These are phyloP conservation scores for Sebastes steindachneri DNA, from an alignment of 2,797 vertebrate genomes.

Conservation along the genomic window DNA sequence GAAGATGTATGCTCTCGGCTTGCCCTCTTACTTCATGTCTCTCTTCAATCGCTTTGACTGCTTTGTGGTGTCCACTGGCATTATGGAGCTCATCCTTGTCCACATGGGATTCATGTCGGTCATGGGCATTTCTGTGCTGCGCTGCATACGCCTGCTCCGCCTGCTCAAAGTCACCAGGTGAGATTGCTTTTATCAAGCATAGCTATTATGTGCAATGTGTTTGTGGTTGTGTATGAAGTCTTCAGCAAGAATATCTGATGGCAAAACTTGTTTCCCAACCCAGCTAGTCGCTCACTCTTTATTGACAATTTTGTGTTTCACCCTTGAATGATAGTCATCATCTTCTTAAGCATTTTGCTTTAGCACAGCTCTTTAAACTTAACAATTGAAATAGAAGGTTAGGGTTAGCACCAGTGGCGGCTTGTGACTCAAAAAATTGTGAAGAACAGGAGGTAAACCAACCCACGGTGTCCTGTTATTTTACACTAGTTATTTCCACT, in stretches of 20 bases:
- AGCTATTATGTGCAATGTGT: neutral
- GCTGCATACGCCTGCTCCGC: constrained; percentile 92
- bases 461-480: too few species aligned
- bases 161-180: constrained; percentile 95
- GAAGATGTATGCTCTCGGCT: constrained; percentile 93
- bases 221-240: neutral
- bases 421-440: too few species aligned
- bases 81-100: constrained; percentile 90
- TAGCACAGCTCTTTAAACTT: neutral
- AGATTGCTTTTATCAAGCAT: neutral
- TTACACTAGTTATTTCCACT: too few species aligned
- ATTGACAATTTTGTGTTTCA: neutral
- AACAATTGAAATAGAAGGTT: neutral
- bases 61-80: constrained; percentile 91
- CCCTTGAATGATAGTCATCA: neutral
- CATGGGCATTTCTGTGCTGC: constrained; percentile 93
- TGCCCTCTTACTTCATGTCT: constrained; percentile 93
- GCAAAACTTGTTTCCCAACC: neutral
- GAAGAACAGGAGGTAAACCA: too few species aligned
- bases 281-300: neutral
- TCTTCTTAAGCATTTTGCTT: neutral
- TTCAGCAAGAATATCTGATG: neutral
- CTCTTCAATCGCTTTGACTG: constrained; percentile 97
- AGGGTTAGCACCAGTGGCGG: neutral
- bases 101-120: constrained; percentile 86